Conservation (phyloP, 1,140 invertebrate species). For the Brachionus sp. region DNA sequence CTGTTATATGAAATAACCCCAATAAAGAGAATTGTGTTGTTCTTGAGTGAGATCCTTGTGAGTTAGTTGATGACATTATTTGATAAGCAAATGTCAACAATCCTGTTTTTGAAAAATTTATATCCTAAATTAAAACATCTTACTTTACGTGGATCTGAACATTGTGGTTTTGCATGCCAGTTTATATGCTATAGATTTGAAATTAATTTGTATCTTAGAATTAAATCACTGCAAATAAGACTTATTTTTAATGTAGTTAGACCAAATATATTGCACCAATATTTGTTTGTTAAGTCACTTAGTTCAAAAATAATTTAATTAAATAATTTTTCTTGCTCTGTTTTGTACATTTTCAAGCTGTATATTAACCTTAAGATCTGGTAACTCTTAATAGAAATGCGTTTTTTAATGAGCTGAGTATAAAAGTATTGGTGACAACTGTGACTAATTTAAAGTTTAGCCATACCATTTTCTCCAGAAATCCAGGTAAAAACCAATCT, state of each 20-base stretch:
- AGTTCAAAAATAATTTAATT: no score
- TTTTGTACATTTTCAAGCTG: not conserved
- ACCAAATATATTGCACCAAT: not conserved
- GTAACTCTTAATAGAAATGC: not conserved
- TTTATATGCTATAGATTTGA: not conserved
- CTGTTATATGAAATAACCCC: no score
- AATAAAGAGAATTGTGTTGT: no score
- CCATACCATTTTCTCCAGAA: no score
- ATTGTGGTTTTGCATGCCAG: not conserved
- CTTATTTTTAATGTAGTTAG: not conserved
- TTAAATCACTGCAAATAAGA: not conserved
- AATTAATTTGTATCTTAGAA: not conserved
- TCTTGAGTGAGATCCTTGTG: not conserved
- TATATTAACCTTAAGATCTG: not conserved
- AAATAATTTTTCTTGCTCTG: not conserved
- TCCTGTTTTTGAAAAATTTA: not conserved
- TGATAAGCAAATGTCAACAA: not conserved
- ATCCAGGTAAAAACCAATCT: no score
- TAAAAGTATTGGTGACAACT: not conserved
- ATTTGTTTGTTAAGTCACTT: not conserved
- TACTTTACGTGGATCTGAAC: not conserved
- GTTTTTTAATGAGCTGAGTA: not conserved
- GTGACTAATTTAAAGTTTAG: no score
- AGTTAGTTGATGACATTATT: not conserved
- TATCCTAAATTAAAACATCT: not conserved